Evolutionary conservation across 2,113 vertebrate species (phyloP), one percentile per base, ranked within the genome.

Genomic region (Hypomesus transpacificus): DNA sequence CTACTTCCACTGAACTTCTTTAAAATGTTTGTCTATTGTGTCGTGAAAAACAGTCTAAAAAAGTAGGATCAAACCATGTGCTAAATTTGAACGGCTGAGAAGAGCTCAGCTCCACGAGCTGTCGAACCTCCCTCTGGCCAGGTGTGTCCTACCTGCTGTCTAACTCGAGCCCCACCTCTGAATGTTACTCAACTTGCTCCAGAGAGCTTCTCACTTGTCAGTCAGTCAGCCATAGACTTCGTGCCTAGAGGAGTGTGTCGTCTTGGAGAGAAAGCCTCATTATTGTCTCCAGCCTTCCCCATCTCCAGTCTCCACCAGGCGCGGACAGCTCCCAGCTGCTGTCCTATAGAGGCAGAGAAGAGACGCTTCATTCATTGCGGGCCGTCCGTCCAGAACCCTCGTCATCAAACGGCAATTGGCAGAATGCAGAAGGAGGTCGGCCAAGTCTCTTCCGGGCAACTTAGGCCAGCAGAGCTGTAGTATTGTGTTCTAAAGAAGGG

Each of bases 401-500:
- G 79, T 84, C 79, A 71, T 58, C 77, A 59, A 26, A 74, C 63
- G 71, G 68, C 74, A 71, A 26, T 73, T 80, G 77, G 73, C 85
- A 86, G 67, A 76, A 88, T 88, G 87, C 80, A 84, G 80, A 80
- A 87, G 82, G 81, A 89, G 89, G 87, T 89, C 53, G 68, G 84
- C 78, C 76, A 87, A 76, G 75, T 87, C 82, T 52, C 22, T 17
- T 78, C 70, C 62, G 73, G 71, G 67, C 53, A 73, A 64, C 71
- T 58, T 73, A 70, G 24, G 68, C 68, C 22, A 31, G 28, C 78
- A 78, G 61, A 81, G 39, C 46, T 22, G 64, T 83, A 75, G 76
- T 74, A 28, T 81, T 87, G 83, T 87, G 83, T 86, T 59, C 80
- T 39, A 57, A 62, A 74, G 34, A 76, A 70, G 4, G 67, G 74